A percentile compares a stretch with the other conserved stretches of the same genome.
These are phyloP conservation scores for Euproctis similis DNA, from an alignment of 2,888 invertebrate genomes.

Conservation along the genomic window DNA sequence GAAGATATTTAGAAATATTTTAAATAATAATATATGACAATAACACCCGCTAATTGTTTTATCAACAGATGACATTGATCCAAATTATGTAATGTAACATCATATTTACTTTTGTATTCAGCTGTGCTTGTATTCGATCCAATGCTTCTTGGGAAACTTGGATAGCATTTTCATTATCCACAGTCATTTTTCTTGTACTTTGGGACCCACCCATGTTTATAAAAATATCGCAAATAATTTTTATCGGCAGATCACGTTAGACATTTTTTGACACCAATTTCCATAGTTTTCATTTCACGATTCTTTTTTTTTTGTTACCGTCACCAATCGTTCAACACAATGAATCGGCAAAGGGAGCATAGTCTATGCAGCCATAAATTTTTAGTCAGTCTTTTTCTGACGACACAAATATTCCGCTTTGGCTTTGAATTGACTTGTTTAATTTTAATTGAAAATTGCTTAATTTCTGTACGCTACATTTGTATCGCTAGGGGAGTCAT, in stretches of 20 bases:
- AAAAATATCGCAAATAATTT: constrained; percentile 46
- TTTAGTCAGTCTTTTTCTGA: no score
- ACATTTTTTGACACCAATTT: constrained; percentile 46
- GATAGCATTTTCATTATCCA: constrained; percentile 68
- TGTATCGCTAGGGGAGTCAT: no score
- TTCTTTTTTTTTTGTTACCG: no score
- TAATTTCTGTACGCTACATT: no score
- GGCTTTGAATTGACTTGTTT: no score
- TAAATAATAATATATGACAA: constrained; percentile 8
- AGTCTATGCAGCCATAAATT: no score
- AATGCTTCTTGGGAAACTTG: constrained; percentile 69
- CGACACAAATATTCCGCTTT: no score
- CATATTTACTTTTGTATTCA: constrained; percentile 60
- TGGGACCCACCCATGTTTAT: constrained; percentile 75
- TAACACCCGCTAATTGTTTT: constrained; percentile 29
- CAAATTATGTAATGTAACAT: constrained; percentile 69
- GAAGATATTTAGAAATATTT: constrained; percentile 1
- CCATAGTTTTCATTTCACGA: no score
- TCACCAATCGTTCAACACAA: no score
- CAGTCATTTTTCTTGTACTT: constrained; percentile 71
- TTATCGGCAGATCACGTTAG: constrained; percentile 61
- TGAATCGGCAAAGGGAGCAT: no score
- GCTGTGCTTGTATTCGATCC: constrained; percentile 64
- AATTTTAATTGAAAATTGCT: no score
- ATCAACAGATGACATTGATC: constrained; percentile 58